Conservation (phyloP, 2,113 vertebrate species). For the Actinemys pallida region DNA sequence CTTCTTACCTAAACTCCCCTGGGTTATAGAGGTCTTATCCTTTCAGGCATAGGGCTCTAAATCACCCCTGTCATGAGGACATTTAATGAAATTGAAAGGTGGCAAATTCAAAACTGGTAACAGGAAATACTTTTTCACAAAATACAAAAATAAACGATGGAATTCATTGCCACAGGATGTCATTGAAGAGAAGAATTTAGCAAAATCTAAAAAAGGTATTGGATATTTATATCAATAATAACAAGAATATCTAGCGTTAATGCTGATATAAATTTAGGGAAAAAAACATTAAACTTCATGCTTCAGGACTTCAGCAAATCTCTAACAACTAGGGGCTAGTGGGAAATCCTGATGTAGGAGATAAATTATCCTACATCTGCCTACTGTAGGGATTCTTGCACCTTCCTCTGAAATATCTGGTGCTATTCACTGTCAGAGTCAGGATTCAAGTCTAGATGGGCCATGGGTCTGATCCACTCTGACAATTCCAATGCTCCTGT, state of each 20-base stretch:
- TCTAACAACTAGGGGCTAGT: background rate
- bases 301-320: background rate
- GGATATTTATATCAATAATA: background rate
- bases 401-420: background rate
- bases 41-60: no score
- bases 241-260: background rate
- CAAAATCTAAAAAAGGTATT: background rate
- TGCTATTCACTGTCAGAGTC: background rate
- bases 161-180: background rate
- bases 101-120: background rate
- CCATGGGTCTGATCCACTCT: background rate
- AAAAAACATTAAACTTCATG: background rate
- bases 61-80: no score
- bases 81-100: no score
- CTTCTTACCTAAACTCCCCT: no score
- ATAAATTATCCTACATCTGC: background rate
- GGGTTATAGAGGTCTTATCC: no score
- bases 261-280: background rate
- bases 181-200: background rate
- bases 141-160: background rate
- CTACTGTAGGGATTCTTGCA: background rate
- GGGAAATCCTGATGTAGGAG: background rate
- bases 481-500: background rate
- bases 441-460: background rate
- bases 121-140: background rate